phyloP scores from a whole-genome alignment of 2,113 vertebrate species.

The Spilogale gracilis region DNA sequence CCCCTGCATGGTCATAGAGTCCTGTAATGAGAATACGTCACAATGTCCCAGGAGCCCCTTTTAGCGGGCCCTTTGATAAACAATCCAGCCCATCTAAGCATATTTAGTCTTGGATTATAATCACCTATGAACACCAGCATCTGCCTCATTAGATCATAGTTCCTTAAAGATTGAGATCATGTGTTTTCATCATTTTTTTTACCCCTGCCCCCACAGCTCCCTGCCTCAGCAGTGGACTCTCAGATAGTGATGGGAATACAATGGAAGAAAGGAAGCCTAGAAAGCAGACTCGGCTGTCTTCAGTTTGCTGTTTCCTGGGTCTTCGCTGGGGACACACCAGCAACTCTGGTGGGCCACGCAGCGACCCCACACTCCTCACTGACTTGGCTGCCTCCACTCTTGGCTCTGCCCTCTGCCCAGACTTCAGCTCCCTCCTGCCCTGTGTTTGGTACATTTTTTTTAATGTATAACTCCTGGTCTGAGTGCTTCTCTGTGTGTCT shows the following conservation, averaged over 20 bases:
- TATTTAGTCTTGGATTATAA: neutral
- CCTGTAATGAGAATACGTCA: neutral
- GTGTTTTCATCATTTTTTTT: neutral
- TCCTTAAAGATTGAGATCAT: neutral
- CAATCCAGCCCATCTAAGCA: neutral
- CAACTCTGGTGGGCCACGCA: fast-evolving
- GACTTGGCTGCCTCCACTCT: neutral
- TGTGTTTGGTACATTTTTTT: neutral
- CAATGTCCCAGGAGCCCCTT: neutral
- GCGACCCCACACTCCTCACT: neutral
- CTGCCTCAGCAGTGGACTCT: neutral
- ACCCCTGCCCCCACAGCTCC: fast-evolving
- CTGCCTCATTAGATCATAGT: neutral
- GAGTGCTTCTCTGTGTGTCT: neutral
- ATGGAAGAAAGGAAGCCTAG: neutral
- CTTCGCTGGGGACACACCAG: fast-evolving
- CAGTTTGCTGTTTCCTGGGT: neutral
- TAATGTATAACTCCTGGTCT: neutral
- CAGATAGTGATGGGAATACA: neutral
- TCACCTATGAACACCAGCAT: neutral
- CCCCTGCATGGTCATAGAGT: neutral
- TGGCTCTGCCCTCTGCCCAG: neutral
- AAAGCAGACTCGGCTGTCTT: neutral
- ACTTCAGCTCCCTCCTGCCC: no score
- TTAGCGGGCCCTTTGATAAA: neutral